Conservation (phyloP, 2,113 vertebrate species). For the Solea solea region DNA sequence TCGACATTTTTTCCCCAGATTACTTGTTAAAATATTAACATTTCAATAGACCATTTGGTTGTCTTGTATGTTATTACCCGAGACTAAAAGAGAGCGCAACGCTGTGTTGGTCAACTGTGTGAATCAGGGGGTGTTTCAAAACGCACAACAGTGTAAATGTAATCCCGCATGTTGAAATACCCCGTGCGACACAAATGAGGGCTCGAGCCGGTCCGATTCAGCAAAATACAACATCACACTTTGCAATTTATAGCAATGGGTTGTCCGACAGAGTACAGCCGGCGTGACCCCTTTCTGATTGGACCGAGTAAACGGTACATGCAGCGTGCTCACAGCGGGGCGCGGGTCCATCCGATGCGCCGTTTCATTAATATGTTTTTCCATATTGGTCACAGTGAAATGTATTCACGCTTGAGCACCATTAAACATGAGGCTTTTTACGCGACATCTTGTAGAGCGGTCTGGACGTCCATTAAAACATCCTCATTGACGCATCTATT, state of each 20-base stretch:
- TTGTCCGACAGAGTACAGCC: slow-evolving; percentile 38
- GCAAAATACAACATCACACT: slow-evolving; percentile 9
- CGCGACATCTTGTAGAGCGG: neutral
- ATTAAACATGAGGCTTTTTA: neutral
- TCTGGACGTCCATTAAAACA: neutral
- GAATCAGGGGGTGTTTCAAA: slow-evolving; percentile 52
- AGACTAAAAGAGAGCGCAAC: slow-evolving; percentile 4
- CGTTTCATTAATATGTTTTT: neutral
- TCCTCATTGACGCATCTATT: too few relatives aligned
- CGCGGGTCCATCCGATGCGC: slow-evolving; percentile 63
- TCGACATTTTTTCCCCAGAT: slow-evolving; percentile 47
- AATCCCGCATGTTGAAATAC: slow-evolving; percentile 66
- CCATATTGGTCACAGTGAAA: neutral
- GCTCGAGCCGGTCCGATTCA: slow-evolving; percentile 30
- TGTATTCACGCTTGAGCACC: neutral
- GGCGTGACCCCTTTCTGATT: slow-evolving; percentile 54
- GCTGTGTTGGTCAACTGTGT: slow-evolving; percentile 1
- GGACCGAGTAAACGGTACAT: slow-evolving; percentile 42
- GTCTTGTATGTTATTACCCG: neutral
- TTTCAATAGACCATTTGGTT: too few relatives aligned
- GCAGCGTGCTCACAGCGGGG: slow-evolving; percentile 64
- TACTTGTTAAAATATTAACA: slow-evolving; percentile 1
- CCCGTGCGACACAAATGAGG: slow-evolving; percentile 27
- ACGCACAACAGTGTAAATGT: slow-evolving; percentile 35
- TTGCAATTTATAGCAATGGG: slow-evolving; percentile 10